A percentile compares a stretch with the other conserved stretches of the same genome.
Evolutionary conservation across 2,797 vertebrate genomes (phyloP).

Genomic region (Garrulus glandarius): DNA sequence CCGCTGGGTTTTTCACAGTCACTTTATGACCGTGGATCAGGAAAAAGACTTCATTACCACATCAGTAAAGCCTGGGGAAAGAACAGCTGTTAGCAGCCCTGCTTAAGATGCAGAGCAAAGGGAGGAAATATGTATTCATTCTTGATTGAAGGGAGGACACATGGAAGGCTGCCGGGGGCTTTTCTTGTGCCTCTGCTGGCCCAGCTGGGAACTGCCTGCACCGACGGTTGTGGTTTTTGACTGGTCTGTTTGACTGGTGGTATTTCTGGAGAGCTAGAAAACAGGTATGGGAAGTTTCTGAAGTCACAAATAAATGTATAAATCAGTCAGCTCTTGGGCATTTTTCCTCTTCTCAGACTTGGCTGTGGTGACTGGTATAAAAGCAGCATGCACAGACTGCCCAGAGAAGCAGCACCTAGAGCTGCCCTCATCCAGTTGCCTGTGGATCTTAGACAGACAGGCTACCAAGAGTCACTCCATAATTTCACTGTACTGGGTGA

Average conservation of each 20-base stretch:
- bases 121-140: not conserved
- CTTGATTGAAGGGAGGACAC: not conserved
- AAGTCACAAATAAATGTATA: not conserved
- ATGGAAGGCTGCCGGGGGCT: not conserved
- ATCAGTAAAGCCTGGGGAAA: not conserved
- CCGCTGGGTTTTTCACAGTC: not conserved
- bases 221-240: not conserved
- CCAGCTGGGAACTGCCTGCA: rapidly evolving
- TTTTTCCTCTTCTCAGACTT: not conserved
- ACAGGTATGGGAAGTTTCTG: not conserved
- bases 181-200: not conserved
- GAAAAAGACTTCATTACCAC: not conserved
- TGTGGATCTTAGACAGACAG: not conserved
- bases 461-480: not conserved
- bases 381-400: not conserved
- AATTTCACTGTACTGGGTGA: not conserved
- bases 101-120: not conserved
- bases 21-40: not conserved
- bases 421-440: not conserved
- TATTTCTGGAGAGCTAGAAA: not conserved
- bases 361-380: not conserved
- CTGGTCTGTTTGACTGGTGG: not conserved
- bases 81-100: not conserved
- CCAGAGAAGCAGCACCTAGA: not conserved
- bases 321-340: not conserved